Base-by-base conservation (phyloP, 2,888 invertebrate species). In the Hetaerina titia region DNA sequence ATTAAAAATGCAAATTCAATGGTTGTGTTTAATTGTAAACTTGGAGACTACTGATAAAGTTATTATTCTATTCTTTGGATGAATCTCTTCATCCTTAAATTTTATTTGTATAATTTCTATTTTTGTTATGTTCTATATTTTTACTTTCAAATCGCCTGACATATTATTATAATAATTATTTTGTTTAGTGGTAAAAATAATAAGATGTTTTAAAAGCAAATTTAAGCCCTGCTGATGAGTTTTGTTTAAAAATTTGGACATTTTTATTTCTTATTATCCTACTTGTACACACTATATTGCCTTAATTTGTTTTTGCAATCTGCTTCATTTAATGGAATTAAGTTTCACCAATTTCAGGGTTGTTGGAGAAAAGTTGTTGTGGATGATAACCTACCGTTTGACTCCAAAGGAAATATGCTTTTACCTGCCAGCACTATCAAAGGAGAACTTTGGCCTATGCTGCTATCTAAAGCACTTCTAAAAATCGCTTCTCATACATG, bases 401-500 rank as follows among this genome's bases (percentile, higher is more conserved):
- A 90, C 17, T 90, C 60, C 19, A 60, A 90, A 19, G 90, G 90
- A 7, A 60, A 63, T 17, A 63, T 90, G 31, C 60, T 90, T 15
- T 64, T 90, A 25, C 90, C 90, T 60, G 90, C 63, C 15, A 31
- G 6, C 17, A 90, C 17, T 25, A 64, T 63, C 31, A 64, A 63
- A 19, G 90, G 90, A 90, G 90, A 90, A 15, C 90, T 90, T 31
- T 90, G 90, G 90, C 90, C 90, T 7, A 90, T 90, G 90, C 25
- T 90, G 17, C 17, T 90, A 0, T 17, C 63, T 31, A 90, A 90
- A 45, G 90, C 63, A 64, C 63, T 90, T 9, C 60, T 90, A 17
- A 90, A 90, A 25, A 90, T 90, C 64, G 90, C 90, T 45, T 63
- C 63, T 31, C 60, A 90, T 64, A 63, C 63, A 25, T 90, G 90